Conservation (phyloP, 37 sponge, comb jelly and placozoan species). For the Dysidea cf. avara region DNA sequence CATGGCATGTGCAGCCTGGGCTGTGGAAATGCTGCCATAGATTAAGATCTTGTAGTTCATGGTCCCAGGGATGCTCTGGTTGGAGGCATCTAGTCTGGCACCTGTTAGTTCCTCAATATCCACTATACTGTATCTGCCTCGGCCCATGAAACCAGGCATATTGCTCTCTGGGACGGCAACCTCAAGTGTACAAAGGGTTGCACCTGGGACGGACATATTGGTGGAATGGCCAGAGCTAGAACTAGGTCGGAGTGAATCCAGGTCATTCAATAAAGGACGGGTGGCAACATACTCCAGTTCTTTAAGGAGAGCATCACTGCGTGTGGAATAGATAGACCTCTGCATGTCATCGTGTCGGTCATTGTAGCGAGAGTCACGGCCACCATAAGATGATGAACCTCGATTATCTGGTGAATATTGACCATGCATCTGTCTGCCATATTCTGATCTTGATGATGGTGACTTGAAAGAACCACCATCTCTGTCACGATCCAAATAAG, state of each 20-base stretch:
- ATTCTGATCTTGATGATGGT: no score
- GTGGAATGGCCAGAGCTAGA: not conserved
- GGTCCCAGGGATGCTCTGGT: conserved; percentile 82
- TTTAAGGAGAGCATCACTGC: not conserved
- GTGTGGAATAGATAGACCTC: no score
- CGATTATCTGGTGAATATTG: no score
- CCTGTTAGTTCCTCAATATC: conserved; percentile 66
- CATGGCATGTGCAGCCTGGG: conserved; percentile 73
- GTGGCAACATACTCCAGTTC: no score
- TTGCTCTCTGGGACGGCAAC: conserved; percentile 77
- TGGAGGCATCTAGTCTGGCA: conserved; percentile 54
- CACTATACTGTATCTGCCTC: conserved; percentile 45
- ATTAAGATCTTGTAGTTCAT: conserved; percentile 78
- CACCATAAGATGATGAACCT: no score
- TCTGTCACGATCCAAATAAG: no score
- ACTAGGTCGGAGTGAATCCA: no score
- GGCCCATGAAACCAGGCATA: conserved; percentile 54
- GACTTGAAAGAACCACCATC: no score
- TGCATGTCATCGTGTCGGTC: no score
- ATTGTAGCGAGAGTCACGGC: no score
- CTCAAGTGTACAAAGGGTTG: conserved; percentile 73
- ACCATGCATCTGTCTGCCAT: no score
- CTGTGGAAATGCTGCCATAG: conserved; percentile 60
- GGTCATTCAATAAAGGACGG: no score
- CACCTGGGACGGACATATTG: conserved; percentile 62